phyloP scores from a whole-genome alignment of 2,113 vertebrate genomes.

The Leuciscus idus region DNA sequence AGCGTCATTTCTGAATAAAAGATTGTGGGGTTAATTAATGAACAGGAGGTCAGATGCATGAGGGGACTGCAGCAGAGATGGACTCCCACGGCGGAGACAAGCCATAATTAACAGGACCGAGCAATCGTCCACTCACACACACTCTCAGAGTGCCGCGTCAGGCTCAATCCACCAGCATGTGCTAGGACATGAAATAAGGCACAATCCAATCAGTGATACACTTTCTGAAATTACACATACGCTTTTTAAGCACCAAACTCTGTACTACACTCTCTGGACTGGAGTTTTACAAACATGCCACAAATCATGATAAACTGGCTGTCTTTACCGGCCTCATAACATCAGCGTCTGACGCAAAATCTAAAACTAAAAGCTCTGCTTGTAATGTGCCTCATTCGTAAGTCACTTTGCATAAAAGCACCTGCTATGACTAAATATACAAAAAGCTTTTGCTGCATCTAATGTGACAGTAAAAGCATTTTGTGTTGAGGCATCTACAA shows the following conservation, averaged over 20 bases:
- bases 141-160: neutral
- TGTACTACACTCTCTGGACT: neutral
- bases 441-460: neutral
- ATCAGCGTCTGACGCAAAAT: neutral
- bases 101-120: conserved; percentile 36
- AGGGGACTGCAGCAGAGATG: conserved; percentile 14
- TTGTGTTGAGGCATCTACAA: neutral
- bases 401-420: neutral
- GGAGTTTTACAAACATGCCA: neutral
- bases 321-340: neutral
- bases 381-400: neutral
- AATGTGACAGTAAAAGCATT: neutral
- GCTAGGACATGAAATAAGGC: conserved; percentile 29
- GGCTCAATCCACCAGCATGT: conserved; percentile 25
- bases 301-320: neutral
- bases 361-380: neutral
- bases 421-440: neutral
- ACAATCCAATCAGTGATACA: conserved; percentile 30
- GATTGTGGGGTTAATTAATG: conserved; percentile 44
- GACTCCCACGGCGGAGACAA: conserved; percentile 14
- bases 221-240: conserved; percentile 32
- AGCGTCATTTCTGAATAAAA: conserved; percentile 38
- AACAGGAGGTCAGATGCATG: conserved; percentile 39
- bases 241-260: neutral
- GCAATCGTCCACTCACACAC: neutral